Evolutionary conservation across 2,113 vertebrate species (phyloP).

Genomic region (Apodemus speciosus): DNA sequence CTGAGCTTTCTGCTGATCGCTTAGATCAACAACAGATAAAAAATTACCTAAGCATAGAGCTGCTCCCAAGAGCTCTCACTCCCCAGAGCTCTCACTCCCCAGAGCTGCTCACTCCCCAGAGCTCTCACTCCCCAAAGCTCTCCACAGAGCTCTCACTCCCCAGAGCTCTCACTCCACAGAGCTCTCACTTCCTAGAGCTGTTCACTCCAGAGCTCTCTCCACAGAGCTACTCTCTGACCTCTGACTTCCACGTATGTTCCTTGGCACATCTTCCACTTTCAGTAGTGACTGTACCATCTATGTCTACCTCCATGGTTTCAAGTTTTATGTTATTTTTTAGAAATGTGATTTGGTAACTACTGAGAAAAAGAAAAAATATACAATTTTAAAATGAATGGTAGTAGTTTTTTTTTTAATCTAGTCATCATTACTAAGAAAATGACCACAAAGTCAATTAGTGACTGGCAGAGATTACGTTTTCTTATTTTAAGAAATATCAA

Average conservation of each 20-base stretch:
- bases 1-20: constrained; percentile 48
- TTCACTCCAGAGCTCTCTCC: too few relatives aligned
- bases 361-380: constrained; percentile 26
- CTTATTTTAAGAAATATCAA: background rate
- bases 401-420: background rate
- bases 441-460: background rate
- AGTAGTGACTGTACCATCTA: too few relatives aligned
- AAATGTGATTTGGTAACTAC: constrained; percentile 40
- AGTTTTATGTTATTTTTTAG: constrained; percentile 35
- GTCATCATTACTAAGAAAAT: constrained; percentile 32
- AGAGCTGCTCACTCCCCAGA: too few relatives aligned
- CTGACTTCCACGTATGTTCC: too few relatives aligned
- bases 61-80: too few relatives aligned
- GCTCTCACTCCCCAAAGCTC: too few relatives aligned
- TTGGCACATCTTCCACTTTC: too few relatives aligned
- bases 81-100: too few relatives aligned
- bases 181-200: too few relatives aligned
- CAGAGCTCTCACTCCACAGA: too few relatives aligned
- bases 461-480: background rate
- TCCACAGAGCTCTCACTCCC: too few relatives aligned
- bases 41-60: constrained; percentile 11
- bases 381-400: constrained; percentile 9
- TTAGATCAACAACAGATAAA: constrained; percentile 7
- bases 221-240: too few relatives aligned
- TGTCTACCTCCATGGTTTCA: constrained; percentile 19